phyloP scores from a whole-genome alignment of 2,113 vertebrate genomes.

The Cisticola juncidis region DNA sequence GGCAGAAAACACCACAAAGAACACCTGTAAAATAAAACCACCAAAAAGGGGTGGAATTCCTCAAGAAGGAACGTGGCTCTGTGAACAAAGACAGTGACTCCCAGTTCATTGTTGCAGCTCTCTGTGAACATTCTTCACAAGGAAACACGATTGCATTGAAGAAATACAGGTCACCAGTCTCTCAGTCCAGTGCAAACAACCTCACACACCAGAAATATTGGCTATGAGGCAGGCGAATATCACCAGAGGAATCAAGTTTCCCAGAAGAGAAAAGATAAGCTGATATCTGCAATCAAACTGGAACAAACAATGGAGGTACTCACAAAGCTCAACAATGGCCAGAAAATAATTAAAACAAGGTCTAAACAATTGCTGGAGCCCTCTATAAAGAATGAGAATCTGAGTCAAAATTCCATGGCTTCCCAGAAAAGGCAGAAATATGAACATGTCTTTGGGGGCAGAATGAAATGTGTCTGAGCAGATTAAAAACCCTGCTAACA shows the following conservation, averaged over 20 bases:
- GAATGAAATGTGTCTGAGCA: background rate
- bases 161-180: background rate
- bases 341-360: slow-evolving; percentile 61
- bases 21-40: background rate
- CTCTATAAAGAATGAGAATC: background rate
- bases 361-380: slow-evolving; percentile 12
- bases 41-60: background rate
- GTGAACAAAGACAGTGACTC: background rate
- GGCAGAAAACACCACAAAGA: background rate
- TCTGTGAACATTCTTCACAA: background rate
- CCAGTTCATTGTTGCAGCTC: background rate
- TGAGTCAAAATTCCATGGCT: background rate
- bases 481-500: background rate
- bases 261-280: background rate
- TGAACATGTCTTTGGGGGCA: background rate
- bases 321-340: slow-evolving; percentile 3
- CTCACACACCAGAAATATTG: background rate
- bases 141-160: background rate
- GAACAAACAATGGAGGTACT: slow-evolving; percentile 33
- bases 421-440: slow-evolving; percentile 37
- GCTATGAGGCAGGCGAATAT: background rate
- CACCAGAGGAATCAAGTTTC: background rate
- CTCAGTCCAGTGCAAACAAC: background rate
- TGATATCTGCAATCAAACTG: slow-evolving; percentile 37
- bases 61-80: background rate